Conservation (phyloP, 2,888 invertebrate genomes). For the Cosmia pyralina region DNA sequence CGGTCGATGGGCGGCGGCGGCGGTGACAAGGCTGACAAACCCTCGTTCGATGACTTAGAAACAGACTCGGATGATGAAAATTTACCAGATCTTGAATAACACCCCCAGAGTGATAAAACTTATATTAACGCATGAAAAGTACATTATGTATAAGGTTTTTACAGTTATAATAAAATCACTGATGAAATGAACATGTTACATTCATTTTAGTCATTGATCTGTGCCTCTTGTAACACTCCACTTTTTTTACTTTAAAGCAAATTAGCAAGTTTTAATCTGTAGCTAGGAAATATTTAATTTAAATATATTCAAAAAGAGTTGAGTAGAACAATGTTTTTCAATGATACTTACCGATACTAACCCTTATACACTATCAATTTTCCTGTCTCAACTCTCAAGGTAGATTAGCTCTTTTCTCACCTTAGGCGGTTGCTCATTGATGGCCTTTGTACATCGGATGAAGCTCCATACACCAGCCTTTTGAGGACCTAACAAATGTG, state of each 20-base stretch:
- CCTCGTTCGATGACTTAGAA: constrained; percentile 94
- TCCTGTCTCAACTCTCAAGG: neutral
- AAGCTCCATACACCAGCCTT: neutral
- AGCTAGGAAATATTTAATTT: constrained; percentile 61
- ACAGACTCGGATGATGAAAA: constrained; percentile 95
- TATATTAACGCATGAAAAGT: constrained; percentile 77
- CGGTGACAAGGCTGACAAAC: constrained; percentile 90
- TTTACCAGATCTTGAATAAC: constrained; percentile 93
- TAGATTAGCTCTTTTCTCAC: neutral
- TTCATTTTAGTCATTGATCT: constrained; percentile 59
- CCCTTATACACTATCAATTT: neutral
- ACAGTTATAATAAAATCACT: constrained; percentile 87
- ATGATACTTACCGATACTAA: constrained; percentile 15
- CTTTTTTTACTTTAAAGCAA: constrained; percentile 46
- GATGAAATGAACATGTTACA: constrained; percentile 68
- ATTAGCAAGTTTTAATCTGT: constrained; percentile 53
- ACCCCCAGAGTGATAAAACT: constrained; percentile 75
- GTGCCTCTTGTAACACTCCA: constrained; percentile 49
- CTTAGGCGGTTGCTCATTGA: too few species aligned
- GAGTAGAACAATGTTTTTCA: constrained; percentile 55
- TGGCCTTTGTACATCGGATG: neutral
- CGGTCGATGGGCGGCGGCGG: constrained; percentile 92
- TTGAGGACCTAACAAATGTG: neutral
- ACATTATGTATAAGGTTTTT: constrained; percentile 88
- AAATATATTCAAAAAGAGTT: constrained; percentile 53